phyloP scores from a whole-genome alignment of 2,797 vertebrate species.

The Bradypodion ventrale region DNA sequence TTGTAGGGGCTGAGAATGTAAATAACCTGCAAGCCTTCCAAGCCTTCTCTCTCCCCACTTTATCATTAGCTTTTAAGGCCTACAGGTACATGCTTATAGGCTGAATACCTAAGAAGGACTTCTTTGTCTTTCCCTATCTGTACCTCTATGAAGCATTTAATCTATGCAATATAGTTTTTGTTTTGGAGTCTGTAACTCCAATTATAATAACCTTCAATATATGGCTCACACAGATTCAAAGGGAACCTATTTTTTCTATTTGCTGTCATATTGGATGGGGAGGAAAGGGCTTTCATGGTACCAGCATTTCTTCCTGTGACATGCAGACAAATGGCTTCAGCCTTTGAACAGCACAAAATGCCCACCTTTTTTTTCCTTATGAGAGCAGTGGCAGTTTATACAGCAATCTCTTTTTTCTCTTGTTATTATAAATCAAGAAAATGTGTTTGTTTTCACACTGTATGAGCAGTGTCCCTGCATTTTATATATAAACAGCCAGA shows the following conservation, averaged over 20 bases:
- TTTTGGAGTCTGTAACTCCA: accelerated
- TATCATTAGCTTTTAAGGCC: too few relatives aligned
- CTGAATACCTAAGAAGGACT: too few relatives aligned
- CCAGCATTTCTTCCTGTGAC: constrained; percentile 30
- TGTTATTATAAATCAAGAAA: constrained; percentile 4
- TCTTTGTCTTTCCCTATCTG: too few relatives aligned
- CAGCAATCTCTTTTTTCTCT: background rate
- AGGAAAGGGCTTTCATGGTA: background rate
- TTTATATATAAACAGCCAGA: background rate
- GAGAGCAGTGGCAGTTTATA: background rate
- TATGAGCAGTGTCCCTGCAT: background rate
- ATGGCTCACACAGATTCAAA: background rate
- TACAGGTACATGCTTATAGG: too few relatives aligned
- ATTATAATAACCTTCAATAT: constrained; percentile 11
- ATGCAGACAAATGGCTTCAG: constrained; percentile 8
- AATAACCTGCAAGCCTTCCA: too few relatives aligned
- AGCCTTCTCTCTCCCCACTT: too few relatives aligned
- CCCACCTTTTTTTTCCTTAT: background rate
- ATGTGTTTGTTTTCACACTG: background rate
- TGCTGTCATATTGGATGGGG: background rate
- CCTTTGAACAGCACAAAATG: constrained; percentile 15
- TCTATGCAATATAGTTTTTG: background rate
- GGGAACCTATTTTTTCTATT: constrained; percentile 26
- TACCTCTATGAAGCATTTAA: constrained; percentile 10
- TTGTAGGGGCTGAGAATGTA: too few relatives aligned